Evolutionary conservation across 2,113 vertebrate species (phyloP), one percentile per base, ranked within the genome.

Genomic region (Kryptolebias marmoratus): DNA sequence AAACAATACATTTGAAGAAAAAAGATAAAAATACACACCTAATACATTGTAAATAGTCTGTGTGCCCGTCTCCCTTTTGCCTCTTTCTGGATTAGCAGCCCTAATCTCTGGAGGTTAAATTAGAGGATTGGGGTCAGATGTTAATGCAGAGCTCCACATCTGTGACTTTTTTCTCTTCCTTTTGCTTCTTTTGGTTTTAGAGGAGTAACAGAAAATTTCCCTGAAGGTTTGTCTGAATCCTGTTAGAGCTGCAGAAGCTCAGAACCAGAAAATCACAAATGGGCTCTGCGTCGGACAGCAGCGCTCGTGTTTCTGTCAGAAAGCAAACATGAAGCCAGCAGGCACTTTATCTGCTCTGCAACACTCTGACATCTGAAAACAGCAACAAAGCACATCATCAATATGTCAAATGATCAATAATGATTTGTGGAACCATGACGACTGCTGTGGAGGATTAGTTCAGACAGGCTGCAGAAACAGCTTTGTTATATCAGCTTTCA

Each of bases 81-180:
- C 53, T 74, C 60, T 18, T 49, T 39, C 55, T 79, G 84, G 88
- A 90, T 90, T 90, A 90, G 52, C 0, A 67, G 52, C 75, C 73
- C 54, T 87, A 87, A 88, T 88, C 86, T 85, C 80, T n/a, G 57
- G 80, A 78, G 72, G 80, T 73, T 86, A 81, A 84, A 86, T 86
- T 80, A 78, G 73, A 80, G 78, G 86, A 90, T 90, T 90, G 84
- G 83, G 88, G 86, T 87, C 66, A 44, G 65, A 88, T 55, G 75
- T 77, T 77, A 71, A 75, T 77, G 64, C 62, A 55, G 64, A 74
- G 57, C 81, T 75, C 68, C 57, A 79, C 82, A 79, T 84, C 76
- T 88, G 74, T 1, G 52, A 72, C 73, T 80, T 75, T 60, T 72
- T 75, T 65, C 69, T 64, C 12, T 67, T 61, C 59, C 64, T 64